A percentile compares a stretch with the other conserved stretches of the same genome.
Evolutionary conservation across 1,140 invertebrate genomes (phyloP).

Genomic region (Hesperophylax magnus): DNA sequence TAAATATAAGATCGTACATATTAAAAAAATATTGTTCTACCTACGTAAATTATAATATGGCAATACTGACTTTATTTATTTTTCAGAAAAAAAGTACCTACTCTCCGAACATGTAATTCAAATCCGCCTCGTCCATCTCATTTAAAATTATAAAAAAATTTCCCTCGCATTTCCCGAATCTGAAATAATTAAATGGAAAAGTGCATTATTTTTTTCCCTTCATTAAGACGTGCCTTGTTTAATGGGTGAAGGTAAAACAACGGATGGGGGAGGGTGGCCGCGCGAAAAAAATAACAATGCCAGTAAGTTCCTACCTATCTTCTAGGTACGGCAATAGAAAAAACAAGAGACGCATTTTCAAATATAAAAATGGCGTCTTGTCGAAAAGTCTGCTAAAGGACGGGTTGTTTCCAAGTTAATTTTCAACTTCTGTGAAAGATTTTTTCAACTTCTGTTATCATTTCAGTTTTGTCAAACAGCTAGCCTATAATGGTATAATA

Average conservation of each 20-base stretch:
- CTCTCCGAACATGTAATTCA: not conserved
- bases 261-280: not conserved
- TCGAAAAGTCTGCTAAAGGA: too few relatives aligned
- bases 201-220: not conserved
- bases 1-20: too few relatives aligned
- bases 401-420: too few relatives aligned
- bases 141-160: not conserved
- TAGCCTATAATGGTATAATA: too few relatives aligned
- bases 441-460: too few relatives aligned
- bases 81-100: not conserved
- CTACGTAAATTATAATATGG: not conserved
- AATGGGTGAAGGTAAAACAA: not conserved
- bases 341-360: not conserved
- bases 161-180: not conserved
- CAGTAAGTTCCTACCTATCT: not conserved
- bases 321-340: not conserved
- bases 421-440: too few relatives aligned
- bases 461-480: too few relatives aligned
- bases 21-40: too few relatives aligned
- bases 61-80: not conserved
- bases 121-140: not conserved
- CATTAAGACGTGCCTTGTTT: constrained; percentile 11
- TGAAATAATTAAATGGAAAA: constrained; percentile 2
- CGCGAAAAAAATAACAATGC: not conserved
- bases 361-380: too few relatives aligned